These are phyloP conservation scores for Trematocara variabile DNA, from an alignment of 2,113 vertebrate genomes.

Conservation along the genomic window DNA sequence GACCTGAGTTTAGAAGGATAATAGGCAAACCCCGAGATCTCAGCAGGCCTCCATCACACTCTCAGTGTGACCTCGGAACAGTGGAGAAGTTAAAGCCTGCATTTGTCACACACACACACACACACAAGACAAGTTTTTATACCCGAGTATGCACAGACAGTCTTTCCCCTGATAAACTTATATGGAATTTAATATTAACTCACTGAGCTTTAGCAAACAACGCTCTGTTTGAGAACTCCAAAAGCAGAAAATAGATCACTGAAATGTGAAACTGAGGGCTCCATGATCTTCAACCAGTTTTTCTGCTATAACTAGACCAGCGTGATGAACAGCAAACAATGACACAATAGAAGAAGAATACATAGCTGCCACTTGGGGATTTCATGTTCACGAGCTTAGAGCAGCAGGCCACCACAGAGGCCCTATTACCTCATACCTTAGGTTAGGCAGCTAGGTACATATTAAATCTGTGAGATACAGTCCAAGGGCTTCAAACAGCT, in stretches of 20 bases:
- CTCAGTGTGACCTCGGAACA: slow-evolving; percentile 34
- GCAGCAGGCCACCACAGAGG: not conserved
- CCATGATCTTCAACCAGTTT: slow-evolving; percentile 36
- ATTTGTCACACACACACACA: slow-evolving; percentile 29
- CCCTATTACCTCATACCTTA: not conserved
- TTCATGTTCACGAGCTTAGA: slow-evolving; percentile 12
- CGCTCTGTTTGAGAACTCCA: not conserved
- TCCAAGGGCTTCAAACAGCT: not conserved
- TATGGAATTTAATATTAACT: not conserved
- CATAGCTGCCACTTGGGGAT: not conserved
- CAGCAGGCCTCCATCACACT: slow-evolving; percentile 41
- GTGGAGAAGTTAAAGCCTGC: slow-evolving; percentile 10
- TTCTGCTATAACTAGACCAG: slow-evolving; percentile 31
- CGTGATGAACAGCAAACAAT: slow-evolving; percentile 10
- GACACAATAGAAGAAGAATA: slow-evolving; percentile 27
- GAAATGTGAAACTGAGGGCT: slow-evolving; percentile 21
- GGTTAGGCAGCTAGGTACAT: not conserved
- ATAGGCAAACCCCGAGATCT: slow-evolving; percentile 30
- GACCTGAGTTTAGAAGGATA: slow-evolving; percentile 53
- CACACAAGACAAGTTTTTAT: not conserved
- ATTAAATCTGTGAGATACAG: not conserved
- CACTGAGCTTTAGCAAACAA: not conserved
- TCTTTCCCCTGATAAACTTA: not conserved
- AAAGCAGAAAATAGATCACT: not conserved
- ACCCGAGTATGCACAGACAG: not conserved